Evolutionary conservation across 2,888 invertebrate species (phyloP).

Genomic region (Dynastes hyllus): DNA sequence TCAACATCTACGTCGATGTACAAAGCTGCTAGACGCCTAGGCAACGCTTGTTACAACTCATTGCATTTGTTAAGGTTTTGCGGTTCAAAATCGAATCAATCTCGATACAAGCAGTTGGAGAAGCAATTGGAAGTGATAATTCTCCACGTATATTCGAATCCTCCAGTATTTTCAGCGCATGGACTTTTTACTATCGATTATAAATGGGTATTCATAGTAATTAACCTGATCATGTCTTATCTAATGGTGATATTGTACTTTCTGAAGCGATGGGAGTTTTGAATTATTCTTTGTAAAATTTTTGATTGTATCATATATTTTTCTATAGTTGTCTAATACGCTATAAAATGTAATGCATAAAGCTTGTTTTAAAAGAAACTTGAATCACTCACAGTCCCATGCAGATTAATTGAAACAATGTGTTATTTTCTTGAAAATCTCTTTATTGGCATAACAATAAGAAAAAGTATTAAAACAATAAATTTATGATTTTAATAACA

Average conservation of each 20-base stretch:
- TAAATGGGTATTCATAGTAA: constrained; percentile 19
- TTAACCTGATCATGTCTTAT: constrained; percentile 29
- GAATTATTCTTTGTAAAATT: no score
- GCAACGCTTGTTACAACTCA: background rate
- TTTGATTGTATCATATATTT: no score
- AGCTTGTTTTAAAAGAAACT: no score
- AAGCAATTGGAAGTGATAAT: background rate
- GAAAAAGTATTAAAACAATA: no score
- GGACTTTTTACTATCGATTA: constrained; percentile 38
- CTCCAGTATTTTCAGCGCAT: constrained; percentile 28
- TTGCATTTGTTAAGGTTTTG: background rate
- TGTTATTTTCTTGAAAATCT: no score
- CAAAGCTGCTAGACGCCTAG: background rate
- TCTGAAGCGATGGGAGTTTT: no score
- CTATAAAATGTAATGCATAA: no score
- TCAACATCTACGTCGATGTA: background rate
- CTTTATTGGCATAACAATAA: no score
- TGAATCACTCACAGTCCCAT: no score
- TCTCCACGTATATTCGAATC: background rate
- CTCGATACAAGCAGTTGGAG: background rate
- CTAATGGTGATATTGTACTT: constrained; percentile 18
- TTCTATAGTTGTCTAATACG: no score
- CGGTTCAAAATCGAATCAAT: background rate
- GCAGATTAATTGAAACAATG: no score
- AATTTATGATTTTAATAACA: no score